Evolutionary conservation across 2,888 invertebrate species (phyloP).

Genomic region (Clanis bilineata): DNA sequence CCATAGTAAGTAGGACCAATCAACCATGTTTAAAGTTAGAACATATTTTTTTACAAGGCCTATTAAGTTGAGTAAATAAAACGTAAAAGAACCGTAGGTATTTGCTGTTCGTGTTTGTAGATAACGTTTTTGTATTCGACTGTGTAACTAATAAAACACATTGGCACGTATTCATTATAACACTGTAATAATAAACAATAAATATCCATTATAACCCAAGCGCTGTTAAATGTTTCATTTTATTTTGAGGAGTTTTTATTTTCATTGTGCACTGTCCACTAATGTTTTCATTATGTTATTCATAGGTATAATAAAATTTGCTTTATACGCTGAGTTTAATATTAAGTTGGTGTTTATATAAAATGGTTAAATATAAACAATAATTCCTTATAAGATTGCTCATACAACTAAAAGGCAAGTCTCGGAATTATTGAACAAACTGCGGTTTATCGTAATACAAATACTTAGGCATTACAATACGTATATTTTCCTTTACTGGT

Average conservation of each 20-base stretch:
- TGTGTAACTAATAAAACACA: conserved; percentile 21
- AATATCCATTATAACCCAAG: neutral
- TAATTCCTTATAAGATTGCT: neutral
- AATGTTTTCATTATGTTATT: neutral
- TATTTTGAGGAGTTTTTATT: neutral
- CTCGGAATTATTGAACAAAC: too few relatives aligned
- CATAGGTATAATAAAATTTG: neutral
- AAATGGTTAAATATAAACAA: neutral
- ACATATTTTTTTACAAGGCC: too few relatives aligned
- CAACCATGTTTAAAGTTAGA: too few relatives aligned
- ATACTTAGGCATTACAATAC: neutral
- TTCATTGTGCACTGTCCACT: neutral
- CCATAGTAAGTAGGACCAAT: too few relatives aligned
- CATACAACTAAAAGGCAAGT: neutral
- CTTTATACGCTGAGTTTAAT: neutral
- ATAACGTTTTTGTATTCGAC: conserved; percentile 17
- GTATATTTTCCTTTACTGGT: neutral
- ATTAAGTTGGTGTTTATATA: conserved; percentile 1
- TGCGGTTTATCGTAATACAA: neutral
- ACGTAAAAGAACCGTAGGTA: too few relatives aligned
- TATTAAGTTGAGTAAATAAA: too few relatives aligned
- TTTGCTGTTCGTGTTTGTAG: too few relatives aligned
- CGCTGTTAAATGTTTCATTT: conserved; percentile 9
- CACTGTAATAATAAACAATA: conserved; percentile 12
- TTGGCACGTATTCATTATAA: conserved; percentile 22